phyloP scores from a whole-genome alignment of 2,888 invertebrate genomes.

The Hypsopygia costalis region DNA sequence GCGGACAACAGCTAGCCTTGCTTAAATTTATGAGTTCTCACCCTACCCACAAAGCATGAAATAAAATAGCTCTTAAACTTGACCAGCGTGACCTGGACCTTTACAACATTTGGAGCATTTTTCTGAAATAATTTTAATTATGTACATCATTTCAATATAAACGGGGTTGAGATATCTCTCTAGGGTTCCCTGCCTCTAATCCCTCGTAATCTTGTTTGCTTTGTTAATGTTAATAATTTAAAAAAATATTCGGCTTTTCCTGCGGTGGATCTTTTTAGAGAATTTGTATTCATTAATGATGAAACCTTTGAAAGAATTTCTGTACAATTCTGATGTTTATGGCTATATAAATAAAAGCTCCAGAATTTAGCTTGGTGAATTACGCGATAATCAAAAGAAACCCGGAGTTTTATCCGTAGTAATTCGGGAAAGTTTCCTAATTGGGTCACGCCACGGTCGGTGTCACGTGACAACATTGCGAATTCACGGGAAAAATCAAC shows the following conservation, averaged over 20 bases:
- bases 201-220: background rate
- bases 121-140: background rate
- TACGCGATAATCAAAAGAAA: background rate
- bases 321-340: background rate
- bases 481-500: too few relatives aligned
- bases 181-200: background rate
- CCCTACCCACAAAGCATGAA: too few relatives aligned
- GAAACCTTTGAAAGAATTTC: background rate
- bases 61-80: too few relatives aligned
- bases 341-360: background rate
- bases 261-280: background rate
- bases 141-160: background rate
- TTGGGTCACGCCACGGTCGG: slow-evolving; percentile 30
- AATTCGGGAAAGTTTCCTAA: slow-evolving; percentile 35
- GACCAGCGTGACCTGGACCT: too few relatives aligned
- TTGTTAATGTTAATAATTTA: slow-evolving; percentile 1
- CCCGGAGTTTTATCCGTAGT: background rate
- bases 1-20: too few relatives aligned
- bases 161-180: background rate
- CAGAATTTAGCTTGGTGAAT: background rate
- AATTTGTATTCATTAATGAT: background rate
- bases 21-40: too few relatives aligned
- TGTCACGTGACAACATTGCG: too few relatives aligned
- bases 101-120: background rate
- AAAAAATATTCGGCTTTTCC: background rate